These are phyloP conservation scores for Nothocercus nigrocapillus DNA, from an alignment of 2,113 vertebrate genomes.

Conservation along the genomic window DNA sequence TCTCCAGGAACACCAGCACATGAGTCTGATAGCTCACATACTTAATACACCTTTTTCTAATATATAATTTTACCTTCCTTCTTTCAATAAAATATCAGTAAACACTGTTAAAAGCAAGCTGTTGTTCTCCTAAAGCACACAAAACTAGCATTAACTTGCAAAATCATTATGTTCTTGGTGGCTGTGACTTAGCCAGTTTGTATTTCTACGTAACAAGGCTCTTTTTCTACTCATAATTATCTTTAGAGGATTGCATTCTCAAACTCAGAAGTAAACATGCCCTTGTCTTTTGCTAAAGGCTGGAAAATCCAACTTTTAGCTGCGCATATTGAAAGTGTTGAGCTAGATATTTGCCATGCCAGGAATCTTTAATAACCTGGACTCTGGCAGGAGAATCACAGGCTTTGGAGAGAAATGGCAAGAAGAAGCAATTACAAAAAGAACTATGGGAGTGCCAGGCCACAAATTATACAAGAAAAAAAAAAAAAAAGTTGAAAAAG, in stretches of 20 bases:
- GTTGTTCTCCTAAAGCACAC: background rate
- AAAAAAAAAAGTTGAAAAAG: background rate
- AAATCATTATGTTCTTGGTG: background rate
- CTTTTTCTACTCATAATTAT: background rate
- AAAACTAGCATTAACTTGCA: background rate
- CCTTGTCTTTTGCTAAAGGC: background rate
- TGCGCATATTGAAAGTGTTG: background rate
- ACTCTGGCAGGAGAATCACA: background rate
- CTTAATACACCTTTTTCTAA: background rate
- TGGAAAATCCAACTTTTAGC: background rate
- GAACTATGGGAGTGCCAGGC: background rate
- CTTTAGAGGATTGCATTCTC: background rate
- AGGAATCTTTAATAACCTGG: slow-evolving; percentile 5
- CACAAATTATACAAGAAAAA: background rate
- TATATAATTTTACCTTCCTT: background rate
- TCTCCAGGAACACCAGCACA: background rate
- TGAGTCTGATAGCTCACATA: background rate
- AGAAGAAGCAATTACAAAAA: background rate
- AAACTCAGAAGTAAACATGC: background rate
- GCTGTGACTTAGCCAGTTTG: background rate
- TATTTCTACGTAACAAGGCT: background rate
- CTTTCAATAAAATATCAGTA: background rate
- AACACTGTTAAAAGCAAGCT: background rate
- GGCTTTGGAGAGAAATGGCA: background rate
- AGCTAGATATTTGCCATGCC: background rate